These are phyloP conservation scores for Tamandua tetradactyla DNA, from an alignment of 2,797 vertebrate genomes.

Conservation along the genomic window DNA sequence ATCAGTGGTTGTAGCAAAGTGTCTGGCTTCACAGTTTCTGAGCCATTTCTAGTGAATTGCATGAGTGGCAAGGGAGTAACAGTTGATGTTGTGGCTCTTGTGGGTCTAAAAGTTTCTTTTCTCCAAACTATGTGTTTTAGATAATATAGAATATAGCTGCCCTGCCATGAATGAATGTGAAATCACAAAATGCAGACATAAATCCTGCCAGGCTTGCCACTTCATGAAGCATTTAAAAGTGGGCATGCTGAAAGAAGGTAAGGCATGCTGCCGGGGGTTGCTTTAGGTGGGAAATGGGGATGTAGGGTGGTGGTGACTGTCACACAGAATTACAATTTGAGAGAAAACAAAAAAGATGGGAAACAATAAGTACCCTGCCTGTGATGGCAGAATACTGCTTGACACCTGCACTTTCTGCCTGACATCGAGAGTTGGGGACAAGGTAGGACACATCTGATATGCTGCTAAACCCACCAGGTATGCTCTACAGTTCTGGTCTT, in stretches of 20 bases:
- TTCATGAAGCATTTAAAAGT: constrained; percentile 99
- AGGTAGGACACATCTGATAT: neutral
- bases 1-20: too few relatives aligned
- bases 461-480: neutral
- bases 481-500: neutral
- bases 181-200: constrained; percentile 99
- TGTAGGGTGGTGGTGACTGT: neutral
- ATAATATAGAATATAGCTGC: constrained; percentile 99
- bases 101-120: constrained; percentile 65
- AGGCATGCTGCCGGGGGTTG: constrained; percentile 74
- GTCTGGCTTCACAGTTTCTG: neutral
- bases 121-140: constrained; percentile 86
- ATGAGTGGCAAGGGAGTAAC: rapidly evolving
- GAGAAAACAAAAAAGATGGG: neutral
- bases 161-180: constrained; percentile 99
- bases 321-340: neutral
- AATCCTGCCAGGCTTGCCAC: constrained; percentile 99
- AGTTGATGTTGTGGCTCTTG: neutral
- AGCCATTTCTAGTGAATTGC: neutral
- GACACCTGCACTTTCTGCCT: neutral
- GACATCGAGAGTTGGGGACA: neutral
- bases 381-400: neutral
- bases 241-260: constrained; percentile 99
- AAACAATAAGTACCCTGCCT: neutral
- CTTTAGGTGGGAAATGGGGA: neutral